Conservation (phyloP, 1,140 invertebrate genomes). For the Anagrus nilaparvatae region DNA sequence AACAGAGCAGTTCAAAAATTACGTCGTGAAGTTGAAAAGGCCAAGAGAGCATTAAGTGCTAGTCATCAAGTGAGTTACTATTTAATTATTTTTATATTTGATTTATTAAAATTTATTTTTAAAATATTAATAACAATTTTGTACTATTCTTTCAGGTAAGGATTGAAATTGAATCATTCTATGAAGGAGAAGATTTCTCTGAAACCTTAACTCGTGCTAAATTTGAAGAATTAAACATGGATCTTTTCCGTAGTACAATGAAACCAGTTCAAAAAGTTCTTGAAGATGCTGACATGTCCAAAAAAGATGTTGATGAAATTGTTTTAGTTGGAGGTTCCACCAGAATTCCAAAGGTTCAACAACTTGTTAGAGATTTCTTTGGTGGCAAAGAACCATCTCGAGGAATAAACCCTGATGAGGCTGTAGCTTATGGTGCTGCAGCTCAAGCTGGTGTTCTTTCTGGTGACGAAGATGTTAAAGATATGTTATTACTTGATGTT, state of each 20-base stretch:
- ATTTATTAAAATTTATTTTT: too few species aligned
- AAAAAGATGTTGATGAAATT: slow-evolving; percentile 43
- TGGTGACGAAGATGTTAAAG: slow-evolving; percentile 1
- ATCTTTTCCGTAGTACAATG: slow-evolving; percentile 61
- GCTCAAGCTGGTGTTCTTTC: slow-evolving; percentile 40
- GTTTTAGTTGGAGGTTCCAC: slow-evolving; percentile 55
- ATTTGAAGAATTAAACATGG: slow-evolving; percentile 59
- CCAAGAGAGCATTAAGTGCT: too few species aligned
- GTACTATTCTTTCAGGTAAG: too few species aligned
- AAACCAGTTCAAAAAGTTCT: slow-evolving; percentile 67
- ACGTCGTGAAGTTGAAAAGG: too few species aligned
- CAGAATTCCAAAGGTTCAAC: slow-evolving; percentile 49
- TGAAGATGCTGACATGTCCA: slow-evolving; percentile 52
- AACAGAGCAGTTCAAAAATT: too few species aligned
- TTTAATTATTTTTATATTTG: not conserved
- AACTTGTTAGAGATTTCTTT: slow-evolving; percentile 41
- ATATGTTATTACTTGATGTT: slow-evolving; percentile 8
- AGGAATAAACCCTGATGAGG: slow-evolving; percentile 45
- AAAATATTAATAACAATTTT: too few species aligned
- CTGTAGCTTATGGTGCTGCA: slow-evolving; percentile 49
- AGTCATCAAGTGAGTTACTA: too few species aligned
- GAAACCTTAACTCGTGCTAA: slow-evolving; percentile 54
- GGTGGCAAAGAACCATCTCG: slow-evolving; percentile 22
- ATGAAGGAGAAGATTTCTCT: too few species aligned
- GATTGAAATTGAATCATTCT: too few species aligned